These are phyloP conservation scores for Sciurus niger DNA, from an alignment of 2,113 vertebrate genomes.

Conservation along the genomic window DNA sequence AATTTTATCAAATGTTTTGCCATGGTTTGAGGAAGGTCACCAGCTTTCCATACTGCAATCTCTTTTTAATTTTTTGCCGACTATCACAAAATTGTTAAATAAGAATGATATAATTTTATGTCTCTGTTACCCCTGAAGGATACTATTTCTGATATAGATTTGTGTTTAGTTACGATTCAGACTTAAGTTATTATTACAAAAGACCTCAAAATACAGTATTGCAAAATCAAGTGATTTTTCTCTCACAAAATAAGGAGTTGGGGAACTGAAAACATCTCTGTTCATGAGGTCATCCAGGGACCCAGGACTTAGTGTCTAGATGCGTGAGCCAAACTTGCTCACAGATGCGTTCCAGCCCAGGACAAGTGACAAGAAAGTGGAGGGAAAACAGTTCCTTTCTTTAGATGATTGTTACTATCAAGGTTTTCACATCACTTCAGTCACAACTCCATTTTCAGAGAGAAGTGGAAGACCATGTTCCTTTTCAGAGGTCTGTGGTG, in stretches of 20 bases:
- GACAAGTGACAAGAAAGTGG: background rate
- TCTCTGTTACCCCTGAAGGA: background rate
- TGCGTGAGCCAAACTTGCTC: background rate
- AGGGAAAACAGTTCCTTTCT: background rate
- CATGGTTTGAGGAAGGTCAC: background rate
- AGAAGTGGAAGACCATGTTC: background rate
- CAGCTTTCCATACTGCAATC: background rate
- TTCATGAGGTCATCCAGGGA: background rate
- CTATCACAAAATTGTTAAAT: background rate
- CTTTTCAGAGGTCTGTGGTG: background rate
- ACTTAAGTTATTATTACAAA: background rate
- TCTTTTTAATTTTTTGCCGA: background rate
- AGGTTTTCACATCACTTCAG: background rate
- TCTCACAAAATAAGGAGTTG: background rate
- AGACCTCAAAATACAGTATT: background rate
- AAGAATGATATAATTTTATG: background rate
- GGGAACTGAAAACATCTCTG: background rate
- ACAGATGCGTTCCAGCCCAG: background rate
- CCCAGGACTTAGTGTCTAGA: background rate
- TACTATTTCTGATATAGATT: background rate
- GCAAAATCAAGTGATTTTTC: constrained; percentile 1
- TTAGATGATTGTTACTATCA: background rate
- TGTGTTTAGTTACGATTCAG: background rate
- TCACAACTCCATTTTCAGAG: background rate
- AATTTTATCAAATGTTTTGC: background rate